Conservation (phyloP, 2,888 invertebrate genomes). For the Leucozona laternaria region DNA sequence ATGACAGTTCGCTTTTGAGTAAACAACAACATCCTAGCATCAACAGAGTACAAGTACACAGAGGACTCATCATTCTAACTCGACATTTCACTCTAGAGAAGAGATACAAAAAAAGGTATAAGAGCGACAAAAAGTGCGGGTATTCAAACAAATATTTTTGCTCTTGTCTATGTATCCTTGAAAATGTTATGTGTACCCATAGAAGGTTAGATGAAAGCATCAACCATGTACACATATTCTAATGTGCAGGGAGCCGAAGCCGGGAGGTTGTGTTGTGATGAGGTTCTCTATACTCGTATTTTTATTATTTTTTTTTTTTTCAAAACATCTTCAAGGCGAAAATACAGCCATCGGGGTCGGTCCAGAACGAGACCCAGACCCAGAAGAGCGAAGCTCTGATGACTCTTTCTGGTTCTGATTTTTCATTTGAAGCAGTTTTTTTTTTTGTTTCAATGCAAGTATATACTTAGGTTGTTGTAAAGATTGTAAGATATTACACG, state of each 20-base stretch:
- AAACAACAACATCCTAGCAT: slow-evolving; percentile 59
- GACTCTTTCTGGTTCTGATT: slow-evolving; percentile 42
- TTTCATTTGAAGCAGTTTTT: slow-evolving; percentile 22
- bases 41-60: slow-evolving; percentile 35
- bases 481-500: slow-evolving; percentile 63
- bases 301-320: slow-evolving; percentile 52
- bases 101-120: slow-evolving; percentile 66
- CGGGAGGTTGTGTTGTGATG: slow-evolving; percentile 40
- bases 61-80: slow-evolving; percentile 54
- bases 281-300: slow-evolving; percentile 53
- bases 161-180: slow-evolving; percentile 75
- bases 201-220: slow-evolving; percentile 72
- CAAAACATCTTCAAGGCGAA: slow-evolving; percentile 65
- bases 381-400: slow-evolving; percentile 60
- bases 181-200: slow-evolving; percentile 70
- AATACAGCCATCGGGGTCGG: slow-evolving; percentile 61
- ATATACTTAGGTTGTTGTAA: slow-evolving; percentile 64
- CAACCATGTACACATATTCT: slow-evolving; percentile 31
- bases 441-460: slow-evolving; percentile 31
- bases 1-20: slow-evolving; percentile 68
- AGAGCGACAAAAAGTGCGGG: slow-evolving; percentile 74
- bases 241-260: slow-evolving; percentile 33
- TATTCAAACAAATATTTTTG: slow-evolving; percentile 74
- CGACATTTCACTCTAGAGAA: slow-evolving; percentile 56
- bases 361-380: slow-evolving; percentile 62